Conservation (phyloP, 1,140 invertebrate species). For the Cyrtorhinus lividipennis region DNA sequence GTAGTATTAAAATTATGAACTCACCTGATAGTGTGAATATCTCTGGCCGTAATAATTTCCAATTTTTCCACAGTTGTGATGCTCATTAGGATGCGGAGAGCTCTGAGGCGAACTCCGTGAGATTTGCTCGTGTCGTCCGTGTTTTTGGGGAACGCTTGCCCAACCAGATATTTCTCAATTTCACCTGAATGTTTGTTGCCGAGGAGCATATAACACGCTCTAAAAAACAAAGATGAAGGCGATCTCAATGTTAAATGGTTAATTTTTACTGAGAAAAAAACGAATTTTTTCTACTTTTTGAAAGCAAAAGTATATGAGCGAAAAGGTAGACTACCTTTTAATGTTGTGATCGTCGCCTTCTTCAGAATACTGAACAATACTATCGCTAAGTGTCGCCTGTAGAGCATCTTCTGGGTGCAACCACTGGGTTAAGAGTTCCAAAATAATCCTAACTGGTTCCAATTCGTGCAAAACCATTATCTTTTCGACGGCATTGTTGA, state of each 20-base stretch:
- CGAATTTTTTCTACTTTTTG: too few relatives aligned
- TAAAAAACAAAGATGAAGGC: slow-evolving; percentile 25
- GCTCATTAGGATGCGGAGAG: slow-evolving; percentile 29
- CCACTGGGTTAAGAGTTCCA: slow-evolving; percentile 31
- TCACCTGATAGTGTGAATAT: slow-evolving; percentile 19
- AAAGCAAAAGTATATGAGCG: too few relatives aligned
- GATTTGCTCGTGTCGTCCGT: slow-evolving; percentile 26
- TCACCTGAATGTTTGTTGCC: slow-evolving; percentile 20
- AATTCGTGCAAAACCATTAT: slow-evolving; percentile 28
- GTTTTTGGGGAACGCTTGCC: slow-evolving; percentile 25
- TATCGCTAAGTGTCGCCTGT: slow-evolving; percentile 18
- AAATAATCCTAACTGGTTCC: slow-evolving; percentile 27
- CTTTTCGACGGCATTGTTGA: slow-evolving; percentile 30
- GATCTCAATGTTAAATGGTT: background rate
- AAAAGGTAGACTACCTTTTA: slow-evolving; percentile 24
- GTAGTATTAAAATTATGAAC: too few relatives aligned
- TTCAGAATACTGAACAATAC: slow-evolving; percentile 9
- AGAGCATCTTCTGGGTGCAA: slow-evolving; percentile 25
- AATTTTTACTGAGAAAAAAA: background rate
- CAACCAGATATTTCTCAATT: slow-evolving; percentile 18
- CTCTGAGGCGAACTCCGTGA: slow-evolving; percentile 28
- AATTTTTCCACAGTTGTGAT: slow-evolving; percentile 27
- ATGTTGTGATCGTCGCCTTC: slow-evolving; percentile 28
- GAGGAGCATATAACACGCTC: slow-evolving; percentile 33
- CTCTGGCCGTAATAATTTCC: slow-evolving; percentile 28